These are phyloP conservation scores for Drosophila jambulina DNA, from an alignment of 1,140 invertebrate species.

Conservation along the genomic window DNA sequence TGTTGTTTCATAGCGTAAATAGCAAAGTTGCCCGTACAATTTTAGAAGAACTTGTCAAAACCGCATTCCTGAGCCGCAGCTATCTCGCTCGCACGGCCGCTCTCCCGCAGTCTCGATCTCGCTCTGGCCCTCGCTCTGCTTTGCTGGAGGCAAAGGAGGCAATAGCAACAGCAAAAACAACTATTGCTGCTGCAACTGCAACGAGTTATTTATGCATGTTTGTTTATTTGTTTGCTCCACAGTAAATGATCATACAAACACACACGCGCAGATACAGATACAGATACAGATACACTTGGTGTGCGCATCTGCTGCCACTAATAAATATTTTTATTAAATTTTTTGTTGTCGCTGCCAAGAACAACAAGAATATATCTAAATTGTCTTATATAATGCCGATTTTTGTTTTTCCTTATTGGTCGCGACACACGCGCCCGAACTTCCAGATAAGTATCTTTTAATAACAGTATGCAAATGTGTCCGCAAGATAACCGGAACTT, in stretches of 20 bases:
- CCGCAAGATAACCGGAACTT: conserved; percentile 31
- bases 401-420: conserved; percentile 43
- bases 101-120: conserved; percentile 11
- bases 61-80: conserved; percentile 76
- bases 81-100: conserved; percentile 9
- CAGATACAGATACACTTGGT: conserved; percentile 7
- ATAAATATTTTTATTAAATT: conserved; percentile 49
- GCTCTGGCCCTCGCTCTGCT: conserved; percentile 51
- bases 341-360: conserved; percentile 37
- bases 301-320: conserved; percentile 61
- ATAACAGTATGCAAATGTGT: conserved; percentile 36
- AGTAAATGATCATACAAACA: conserved; percentile 79
- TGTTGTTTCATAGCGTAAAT: conserved; percentile 82
- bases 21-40: conserved; percentile 84
- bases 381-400: conserved; percentile 47
- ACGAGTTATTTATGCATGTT: conserved; percentile 84
- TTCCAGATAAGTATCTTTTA: conserved; percentile 28
- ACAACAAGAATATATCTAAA: conserved; percentile 44
- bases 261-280: conserved; percentile 12
- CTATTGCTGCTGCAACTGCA: conserved; percentile 68
- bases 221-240: conserved; percentile 81
- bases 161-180: conserved; percentile 24
- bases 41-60: conserved; percentile 85
- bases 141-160: conserved; percentile 69
- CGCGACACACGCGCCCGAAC: conserved; percentile 34